Percentiles rank a stretch among this genome's conserved stretches.
phyloP scores from a whole-genome alignment of 23 tunicate species.

The Clavelina lepadiformis region DNA sequence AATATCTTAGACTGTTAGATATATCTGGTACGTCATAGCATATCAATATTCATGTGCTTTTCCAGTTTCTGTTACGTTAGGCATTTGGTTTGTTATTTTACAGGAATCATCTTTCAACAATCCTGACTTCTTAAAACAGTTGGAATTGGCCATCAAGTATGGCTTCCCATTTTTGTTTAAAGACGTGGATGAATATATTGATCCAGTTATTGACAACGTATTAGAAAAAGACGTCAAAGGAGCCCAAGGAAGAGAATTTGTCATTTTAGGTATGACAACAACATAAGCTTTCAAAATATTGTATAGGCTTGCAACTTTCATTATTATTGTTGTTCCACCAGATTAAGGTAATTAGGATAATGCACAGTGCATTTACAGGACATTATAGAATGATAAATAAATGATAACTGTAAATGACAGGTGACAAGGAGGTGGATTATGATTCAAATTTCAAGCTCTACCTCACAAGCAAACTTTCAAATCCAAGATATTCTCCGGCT shows the following conservation, averaged over 20 bases:
- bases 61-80: background rate
- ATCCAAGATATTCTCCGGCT: slow-evolving; percentile 97
- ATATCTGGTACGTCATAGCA: background rate
- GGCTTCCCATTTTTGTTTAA: slow-evolving; percentile 99
- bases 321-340: background rate
- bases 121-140: slow-evolving; percentile 96
- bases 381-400: background rate
- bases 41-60: background rate
- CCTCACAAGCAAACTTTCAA: slow-evolving; percentile 90
- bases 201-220: slow-evolving; percentile 98
- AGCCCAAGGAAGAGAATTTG: slow-evolving; percentile 92
- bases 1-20: background rate
- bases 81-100: background rate
- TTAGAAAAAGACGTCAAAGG: slow-evolving; percentile 95
- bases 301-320: background rate
- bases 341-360: background rate
- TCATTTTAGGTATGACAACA: slow-evolving; percentile 96
- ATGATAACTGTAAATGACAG: slow-evolving; percentile 18
- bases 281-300: background rate
- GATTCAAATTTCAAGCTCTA: slow-evolving; percentile 96
- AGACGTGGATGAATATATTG: slow-evolving; percentile 99
- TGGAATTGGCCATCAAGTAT: slow-evolving; percentile 98
- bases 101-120: slow-evolving; percentile 99
- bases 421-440: slow-evolving; percentile 99
- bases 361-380: background rate